Evolutionary conservation across 1,140 invertebrate genomes (phyloP), one percentile per base, ranked within the genome.

Genomic region (Drosophila nigrodunni): DNA sequence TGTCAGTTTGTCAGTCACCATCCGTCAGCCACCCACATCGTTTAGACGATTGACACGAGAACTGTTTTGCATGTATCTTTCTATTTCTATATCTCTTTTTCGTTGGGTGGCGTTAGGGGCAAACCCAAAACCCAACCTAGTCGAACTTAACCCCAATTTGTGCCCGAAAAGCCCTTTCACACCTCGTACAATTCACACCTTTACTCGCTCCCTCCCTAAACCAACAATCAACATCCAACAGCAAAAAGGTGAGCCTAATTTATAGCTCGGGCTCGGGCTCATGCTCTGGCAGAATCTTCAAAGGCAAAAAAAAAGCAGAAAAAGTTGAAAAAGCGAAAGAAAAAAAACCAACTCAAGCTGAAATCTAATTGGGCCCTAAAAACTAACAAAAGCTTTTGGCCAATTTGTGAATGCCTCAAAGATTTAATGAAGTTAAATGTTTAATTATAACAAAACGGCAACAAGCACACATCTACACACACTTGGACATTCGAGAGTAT

Each of bases 401-500:
- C 64, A 70, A 75, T 64, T 75, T 75, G 49, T 69, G 67, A 58
- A 70, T 72, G 68, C 73, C 66, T 61, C 46, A 62, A 64, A 54
- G 60, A 78, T 74, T 70, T 89, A 89, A 87, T 88, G 85, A 87
- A 80, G 65, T 77, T 82, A 82, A 87, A 79, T 88, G 79, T 73
- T 88, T 88, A 88, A 87, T 87, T 87, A 87, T 82, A 87, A 77
- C 69, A 50, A 44, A 64, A 57, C 54, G 34, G 44, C 49, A 62
- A 73, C 65, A 61, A 43, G 54, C 57, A 54, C 55, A 77, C 67
- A 79, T n/a, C 18, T 21, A 21, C 18, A 21, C 18, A 52, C 8
- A 35, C 10, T 55, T 9, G 3, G 52, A 34, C 52, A 50, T 15
- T 13, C 50, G 34, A 54, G 54, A 41, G 35, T 21, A 58, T 44